A percentile compares a stretch with the other conserved stretches of the same genome.
Conservation (phyloP, 2,113 vertebrate genomes). For the Pterophyllum scalare region DNA sequence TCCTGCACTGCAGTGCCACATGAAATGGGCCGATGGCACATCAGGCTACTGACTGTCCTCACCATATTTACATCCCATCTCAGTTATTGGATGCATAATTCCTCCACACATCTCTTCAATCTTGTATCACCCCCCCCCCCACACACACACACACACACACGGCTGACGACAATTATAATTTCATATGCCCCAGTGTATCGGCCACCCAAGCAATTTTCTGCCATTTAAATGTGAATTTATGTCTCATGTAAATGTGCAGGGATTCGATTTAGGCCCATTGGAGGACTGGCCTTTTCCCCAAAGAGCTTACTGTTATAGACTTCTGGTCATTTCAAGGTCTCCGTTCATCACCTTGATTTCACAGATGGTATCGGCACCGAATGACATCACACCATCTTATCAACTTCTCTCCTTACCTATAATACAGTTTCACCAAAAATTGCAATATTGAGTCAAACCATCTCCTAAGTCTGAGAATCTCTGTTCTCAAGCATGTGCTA, state of each 20-base stretch:
- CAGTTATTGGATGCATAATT: constrained; percentile 74
- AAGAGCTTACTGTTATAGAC: constrained; percentile 67
- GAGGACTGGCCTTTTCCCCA: constrained; percentile 85
- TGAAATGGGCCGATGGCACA: constrained; percentile 59
- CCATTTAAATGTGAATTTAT: constrained; percentile 81
- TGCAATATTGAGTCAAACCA: neutral
- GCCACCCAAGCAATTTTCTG: constrained; percentile 72
- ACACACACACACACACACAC: constrained; percentile 52
- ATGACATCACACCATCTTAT: constrained; percentile 12
- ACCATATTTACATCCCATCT: constrained; percentile 63
- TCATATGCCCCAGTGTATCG: constrained; percentile 73
- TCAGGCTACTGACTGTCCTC: constrained; percentile 44
- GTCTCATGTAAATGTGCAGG: constrained; percentile 80
- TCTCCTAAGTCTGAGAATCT: neutral
- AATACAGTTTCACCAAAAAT: neutral
- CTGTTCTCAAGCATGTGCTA: neutral
- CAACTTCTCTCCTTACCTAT: neutral
- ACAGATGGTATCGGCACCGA: neutral
- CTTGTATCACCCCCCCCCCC: constrained; percentile 46
- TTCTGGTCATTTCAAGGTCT: constrained; percentile 57
- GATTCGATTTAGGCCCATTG: constrained; percentile 79
- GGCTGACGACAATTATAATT: constrained; percentile 76
- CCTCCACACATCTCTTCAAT: constrained; percentile 52
- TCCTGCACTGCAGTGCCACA: constrained; percentile 51
- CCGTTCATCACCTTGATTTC: constrained; percentile 52